phyloP scores from a whole-genome alignment of 2,113 vertebrate species.

The Catharus minimus region DNA sequence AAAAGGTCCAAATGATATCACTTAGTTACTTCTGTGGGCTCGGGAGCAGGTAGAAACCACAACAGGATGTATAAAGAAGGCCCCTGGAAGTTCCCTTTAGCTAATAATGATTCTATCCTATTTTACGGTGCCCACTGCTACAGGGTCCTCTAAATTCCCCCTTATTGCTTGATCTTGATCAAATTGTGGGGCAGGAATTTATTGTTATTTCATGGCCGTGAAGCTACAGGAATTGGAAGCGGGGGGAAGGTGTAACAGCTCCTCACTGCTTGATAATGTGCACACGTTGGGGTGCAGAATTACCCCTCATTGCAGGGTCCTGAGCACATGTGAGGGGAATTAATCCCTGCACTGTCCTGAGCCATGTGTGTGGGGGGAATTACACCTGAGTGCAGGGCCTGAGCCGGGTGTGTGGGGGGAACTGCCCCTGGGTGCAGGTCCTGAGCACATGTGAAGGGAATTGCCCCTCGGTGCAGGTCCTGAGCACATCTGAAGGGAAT shows the following conservation, averaged over 20 bases:
- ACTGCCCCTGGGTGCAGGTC: accelerated
- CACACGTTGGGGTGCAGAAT: accelerated
- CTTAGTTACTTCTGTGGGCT: background rate
- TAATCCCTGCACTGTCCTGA: background rate
- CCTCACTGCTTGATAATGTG: background rate
- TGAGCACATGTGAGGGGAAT: background rate
- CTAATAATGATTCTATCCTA: background rate
- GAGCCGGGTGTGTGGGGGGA: background rate
- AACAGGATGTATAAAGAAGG: accelerated
- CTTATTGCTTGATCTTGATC: accelerated
- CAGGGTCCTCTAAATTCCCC: accelerated
- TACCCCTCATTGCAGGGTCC: accelerated
- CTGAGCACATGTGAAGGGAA: too few relatives aligned
- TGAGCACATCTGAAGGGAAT: background rate
- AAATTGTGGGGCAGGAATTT: accelerated
- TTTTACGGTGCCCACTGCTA: background rate
- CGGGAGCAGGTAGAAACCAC: background rate
- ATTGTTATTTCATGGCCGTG: accelerated
- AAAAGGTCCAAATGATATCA: accelerated
- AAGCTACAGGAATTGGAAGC: accelerated
- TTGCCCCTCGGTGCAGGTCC: too few relatives aligned
- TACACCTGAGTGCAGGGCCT: accelerated
- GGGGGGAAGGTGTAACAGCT: accelerated
- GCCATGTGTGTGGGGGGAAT: background rate
- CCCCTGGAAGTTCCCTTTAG: background rate